phyloP scores from a whole-genome alignment of 2,888 invertebrate species.

The Drosophila prostipennis region DNA sequence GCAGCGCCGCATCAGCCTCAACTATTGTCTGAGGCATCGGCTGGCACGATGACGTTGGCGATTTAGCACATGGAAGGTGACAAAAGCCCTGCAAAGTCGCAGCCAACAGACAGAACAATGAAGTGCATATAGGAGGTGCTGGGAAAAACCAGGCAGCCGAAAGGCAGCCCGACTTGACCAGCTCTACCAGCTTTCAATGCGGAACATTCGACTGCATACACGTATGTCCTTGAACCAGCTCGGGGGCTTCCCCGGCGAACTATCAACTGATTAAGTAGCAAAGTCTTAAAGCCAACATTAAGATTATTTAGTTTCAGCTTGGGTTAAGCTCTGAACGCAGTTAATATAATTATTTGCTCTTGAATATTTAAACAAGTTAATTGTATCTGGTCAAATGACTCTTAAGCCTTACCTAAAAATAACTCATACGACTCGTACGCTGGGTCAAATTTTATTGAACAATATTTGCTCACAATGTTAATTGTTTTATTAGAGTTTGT shows the following conservation, averaged over 20 bases:
- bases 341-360: not conserved
- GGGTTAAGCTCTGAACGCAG: not conserved
- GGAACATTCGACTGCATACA: constrained; percentile 14
- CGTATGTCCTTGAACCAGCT: constrained; percentile 33
- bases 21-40: constrained; percentile 14
- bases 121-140: constrained; percentile 28
- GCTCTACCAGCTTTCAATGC: constrained; percentile 5
- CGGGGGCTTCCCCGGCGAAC: constrained; percentile 19
- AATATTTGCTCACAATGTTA: not conserved
- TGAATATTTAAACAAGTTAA: not conserved
- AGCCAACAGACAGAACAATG: constrained; percentile 33
- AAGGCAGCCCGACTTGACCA: constrained; percentile 3
- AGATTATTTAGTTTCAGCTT: not conserved
- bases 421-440: constrained; percentile 5
- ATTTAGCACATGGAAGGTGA: constrained; percentile 43
- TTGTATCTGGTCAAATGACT: constrained; percentile 1
- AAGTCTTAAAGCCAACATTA: constrained; percentile 1
- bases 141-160: constrained; percentile 15
- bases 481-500: not conserved
- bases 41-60: constrained; percentile 18
- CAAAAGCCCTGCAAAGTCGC: constrained; percentile 29
- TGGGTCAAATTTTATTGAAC: constrained; percentile 1
- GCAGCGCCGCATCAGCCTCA: constrained; percentile 4
- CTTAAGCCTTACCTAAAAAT: not conserved
- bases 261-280: not conserved